Conservation (phyloP, 2,113 vertebrate species). For the Craseonycteris thonglongyai region DNA sequence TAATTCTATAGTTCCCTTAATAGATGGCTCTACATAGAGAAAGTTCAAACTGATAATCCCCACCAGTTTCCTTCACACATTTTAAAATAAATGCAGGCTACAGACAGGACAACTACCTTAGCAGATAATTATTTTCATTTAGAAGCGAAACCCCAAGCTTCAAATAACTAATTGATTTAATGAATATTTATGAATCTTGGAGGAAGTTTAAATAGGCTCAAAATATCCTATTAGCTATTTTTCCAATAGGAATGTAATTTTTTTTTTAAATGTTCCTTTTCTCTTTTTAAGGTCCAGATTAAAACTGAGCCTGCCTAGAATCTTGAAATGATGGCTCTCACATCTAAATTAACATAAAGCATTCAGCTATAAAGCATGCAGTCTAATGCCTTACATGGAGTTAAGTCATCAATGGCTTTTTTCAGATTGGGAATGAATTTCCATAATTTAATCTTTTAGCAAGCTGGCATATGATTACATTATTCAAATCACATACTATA, state of each 20-base stretch:
- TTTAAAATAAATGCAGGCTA: slow-evolving; percentile 45
- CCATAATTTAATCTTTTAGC: slow-evolving; percentile 49
- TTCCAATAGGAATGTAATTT: not conserved
- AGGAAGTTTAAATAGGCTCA: slow-evolving; percentile 33
- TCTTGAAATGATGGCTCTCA: not conserved
- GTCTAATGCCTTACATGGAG: not conserved
- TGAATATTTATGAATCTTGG: slow-evolving; percentile 58
- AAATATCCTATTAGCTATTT: slow-evolving; percentile 15
- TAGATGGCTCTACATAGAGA: not conserved
- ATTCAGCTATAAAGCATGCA: not conserved
- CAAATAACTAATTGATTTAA: slow-evolving; percentile 49
- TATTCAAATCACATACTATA: slow-evolving; percentile 43
- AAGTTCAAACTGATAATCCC: slow-evolving; percentile 30
- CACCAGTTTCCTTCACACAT: slow-evolving; percentile 7
- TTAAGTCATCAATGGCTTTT: slow-evolving; percentile 45
- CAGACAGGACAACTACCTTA: slow-evolving; percentile 25
- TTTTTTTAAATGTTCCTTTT: not conserved
- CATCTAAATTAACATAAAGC: not conserved
- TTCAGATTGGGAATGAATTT: slow-evolving; percentile 45
- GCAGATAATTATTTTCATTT: slow-evolving; percentile 50
- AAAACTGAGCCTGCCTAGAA: not conserved
- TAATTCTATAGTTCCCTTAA: not conserved
- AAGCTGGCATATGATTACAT: slow-evolving; percentile 25
- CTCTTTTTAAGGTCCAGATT: not conserved
- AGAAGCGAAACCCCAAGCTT: slow-evolving; percentile 45